Evolutionary conservation across 92 coral and sea anemone species (phyloP), one percentile per base, ranked within the genome.

Genomic region (Umimayanthus chanpuru): DNA sequence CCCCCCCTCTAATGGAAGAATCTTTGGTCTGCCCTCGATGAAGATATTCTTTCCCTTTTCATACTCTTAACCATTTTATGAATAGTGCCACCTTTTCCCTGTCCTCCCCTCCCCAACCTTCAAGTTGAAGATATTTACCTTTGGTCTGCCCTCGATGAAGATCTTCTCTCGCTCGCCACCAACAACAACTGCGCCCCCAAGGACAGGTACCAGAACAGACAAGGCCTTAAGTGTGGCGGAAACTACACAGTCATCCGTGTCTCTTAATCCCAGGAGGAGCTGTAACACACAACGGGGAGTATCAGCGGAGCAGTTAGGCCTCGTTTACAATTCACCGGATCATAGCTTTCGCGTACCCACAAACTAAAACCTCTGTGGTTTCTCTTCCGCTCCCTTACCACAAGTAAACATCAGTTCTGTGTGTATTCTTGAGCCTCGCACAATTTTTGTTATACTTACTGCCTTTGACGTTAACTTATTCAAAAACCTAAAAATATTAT

Each of bases 21-120:
- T 98, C 94, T 95, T 97, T 11, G 99, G 99, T 88, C 99, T 91
- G 73, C 98, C 93, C 61, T 97, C 99, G 50, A 87, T 90, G 80
- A 96, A 97, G 65, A 88, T 85, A 70, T 94, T 92, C 73, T 88
- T 86, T 86, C 98, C 82, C 68, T 94, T 94, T 21, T 98, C 98
- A 49, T 98, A 98, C 10, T 94, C 94, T 32, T 32, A 8, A 97
- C 96, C 41, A 90, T 43, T 55, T 55, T 32, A 32, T 32, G 36
- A 32, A 32, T 32, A 32, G 36, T 32, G 2, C 36, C 36, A 32
- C 36, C 36, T 2, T 32, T 32, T 32, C 36, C 36, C 36, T 32
- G 36, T 2, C 36, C 36, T 32, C 36, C 36, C 36, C 36, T 32
- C 64, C 3, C 15, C 16, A 8, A 10, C 11, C 15, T 55, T 55